Conservation (phyloP, 2,888 invertebrate genomes). For the Platycheirus rosarum region DNA sequence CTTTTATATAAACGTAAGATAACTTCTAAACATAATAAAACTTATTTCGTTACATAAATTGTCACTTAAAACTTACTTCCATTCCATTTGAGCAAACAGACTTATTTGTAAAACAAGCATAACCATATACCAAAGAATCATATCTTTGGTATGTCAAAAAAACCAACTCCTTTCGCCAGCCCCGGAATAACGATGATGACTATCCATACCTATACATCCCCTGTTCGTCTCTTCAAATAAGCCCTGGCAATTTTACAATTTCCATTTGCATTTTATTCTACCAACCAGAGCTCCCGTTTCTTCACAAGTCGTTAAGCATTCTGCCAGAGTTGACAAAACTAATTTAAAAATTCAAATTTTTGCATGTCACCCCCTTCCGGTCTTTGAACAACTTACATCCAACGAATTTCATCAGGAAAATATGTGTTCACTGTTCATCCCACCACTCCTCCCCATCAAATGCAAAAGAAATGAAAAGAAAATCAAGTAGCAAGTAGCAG, state of each 20-base stretch:
- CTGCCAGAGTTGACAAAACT: constrained; percentile 82
- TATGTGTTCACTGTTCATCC: constrained; percentile 16
- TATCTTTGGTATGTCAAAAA: constrained; percentile 52
- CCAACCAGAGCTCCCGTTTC: constrained; percentile 75
- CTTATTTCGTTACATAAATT: constrained; percentile 31
- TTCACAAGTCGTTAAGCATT: constrained; percentile 81
- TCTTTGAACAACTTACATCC: constrained; percentile 49
- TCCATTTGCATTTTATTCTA: constrained; percentile 67
- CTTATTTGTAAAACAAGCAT: constrained; percentile 45
- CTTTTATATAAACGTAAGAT: too few relatives aligned
- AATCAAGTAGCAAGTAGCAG: constrained; percentile 47
- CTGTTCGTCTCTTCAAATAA: too few relatives aligned
- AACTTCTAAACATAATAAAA: too few relatives aligned
- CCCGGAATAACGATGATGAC: constrained; percentile 35
- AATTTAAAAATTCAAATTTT: constrained; percentile 83
- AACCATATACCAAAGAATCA: constrained; percentile 50
- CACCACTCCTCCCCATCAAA: constrained; percentile 5
- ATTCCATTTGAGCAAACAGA: constrained; percentile 13
- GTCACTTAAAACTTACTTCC: constrained; percentile 44
- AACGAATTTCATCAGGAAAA: constrained; percentile 40
- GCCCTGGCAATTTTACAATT: constrained; percentile 38
- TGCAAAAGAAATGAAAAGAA: constrained; percentile 23
- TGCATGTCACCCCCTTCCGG: constrained; percentile 60
- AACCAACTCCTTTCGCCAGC: too few relatives aligned
- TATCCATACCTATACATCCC: neutral